Evolutionary conservation across 1,140 invertebrate species (phyloP).

Genomic region (Drosophila tani): DNA sequence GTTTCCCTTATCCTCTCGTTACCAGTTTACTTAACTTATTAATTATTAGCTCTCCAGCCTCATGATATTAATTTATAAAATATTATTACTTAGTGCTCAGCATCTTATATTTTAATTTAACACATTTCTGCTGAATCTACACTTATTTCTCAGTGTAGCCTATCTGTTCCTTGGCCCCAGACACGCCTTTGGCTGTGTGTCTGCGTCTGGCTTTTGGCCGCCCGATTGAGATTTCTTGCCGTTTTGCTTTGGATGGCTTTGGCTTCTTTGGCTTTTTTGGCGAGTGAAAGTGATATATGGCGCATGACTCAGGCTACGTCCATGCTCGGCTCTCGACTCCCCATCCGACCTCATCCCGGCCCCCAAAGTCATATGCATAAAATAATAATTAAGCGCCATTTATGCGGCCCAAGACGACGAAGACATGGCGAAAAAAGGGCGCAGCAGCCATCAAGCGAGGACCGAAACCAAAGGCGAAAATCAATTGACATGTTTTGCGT

Average conservation of each 20-base stretch:
- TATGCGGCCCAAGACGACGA: slow-evolving; percentile 64
- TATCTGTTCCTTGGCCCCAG: slow-evolving; percentile 54
- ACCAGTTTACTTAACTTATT: too few species aligned
- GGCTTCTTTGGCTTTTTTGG: slow-evolving; percentile 48
- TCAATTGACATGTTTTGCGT: slow-evolving; percentile 60
- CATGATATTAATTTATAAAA: background rate
- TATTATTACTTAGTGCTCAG: background rate
- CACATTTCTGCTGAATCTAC: background rate
- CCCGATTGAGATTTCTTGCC: slow-evolving; percentile 72
- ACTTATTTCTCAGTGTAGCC: background rate
- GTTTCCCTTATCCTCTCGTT: background rate
- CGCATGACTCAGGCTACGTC: slow-evolving; percentile 67
- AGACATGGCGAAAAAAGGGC: slow-evolving; percentile 67
- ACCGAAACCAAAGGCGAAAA: slow-evolving; percentile 49
- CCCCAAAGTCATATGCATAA: slow-evolving; percentile 72
- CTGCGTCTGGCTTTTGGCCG: slow-evolving; percentile 47
- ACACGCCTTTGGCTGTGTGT: slow-evolving; percentile 63
- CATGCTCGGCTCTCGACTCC: slow-evolving; percentile 28
- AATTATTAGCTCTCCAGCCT: too few species aligned
- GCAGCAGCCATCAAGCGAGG: slow-evolving; percentile 57
- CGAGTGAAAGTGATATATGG: slow-evolving; percentile 81
- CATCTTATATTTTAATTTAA: background rate
- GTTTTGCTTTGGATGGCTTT: slow-evolving; percentile 45
- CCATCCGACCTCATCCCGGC: slow-evolving; percentile 43
- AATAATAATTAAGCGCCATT: slow-evolving; percentile 78